Evolutionary conservation across 2,113 vertebrate species (phyloP), one percentile per base, ranked within the genome.

Genomic region (Ameiurus melas): DNA sequence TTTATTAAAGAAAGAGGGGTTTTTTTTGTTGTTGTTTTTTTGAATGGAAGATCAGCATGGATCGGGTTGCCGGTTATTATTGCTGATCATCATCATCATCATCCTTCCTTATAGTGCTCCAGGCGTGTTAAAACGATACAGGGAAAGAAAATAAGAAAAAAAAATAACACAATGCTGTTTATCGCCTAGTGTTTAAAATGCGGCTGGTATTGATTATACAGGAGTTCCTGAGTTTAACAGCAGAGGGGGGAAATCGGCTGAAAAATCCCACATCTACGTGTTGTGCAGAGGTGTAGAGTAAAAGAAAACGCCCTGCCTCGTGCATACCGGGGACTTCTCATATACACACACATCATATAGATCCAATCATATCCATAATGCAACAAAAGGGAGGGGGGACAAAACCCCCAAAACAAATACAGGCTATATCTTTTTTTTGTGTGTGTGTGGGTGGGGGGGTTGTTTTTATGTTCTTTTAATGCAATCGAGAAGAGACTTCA

Each of bases 241-340:
- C 90, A 87, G 30, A 36, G 19, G 3, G 55, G 13, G 33, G 22
- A 14, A 55, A 57, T 9, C 27, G 9, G 58, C 55, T 12, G 79
- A 81, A 81, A 81, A 51, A 51, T 33, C 86, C 90, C 92, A 89
- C 75, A 84, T 87, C 51, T 19, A 30, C 0, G 47, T 9, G 30
- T 57, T 71, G 33, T 47, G 39, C 16, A 88, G 88, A 87, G 83
- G 84, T 89, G 92, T 84, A 71, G 92, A 92, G 92, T 92, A 55
- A 88, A 91, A 95, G 95, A 96, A 96, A 96, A 96, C 95, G 95
- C 95, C 95, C 95, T 95, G 93, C 92, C 92, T 93, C 93, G 89
- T 93, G 92, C 66, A 91, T 90, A 84, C 89, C 43, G 10, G 30
- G 10, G 14, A 25, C 5, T 8, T 36, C 60, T 60, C 78, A 36